phyloP scores from a whole-genome alignment of 2,113 vertebrate genomes.

The Barbus barbus region DNA sequence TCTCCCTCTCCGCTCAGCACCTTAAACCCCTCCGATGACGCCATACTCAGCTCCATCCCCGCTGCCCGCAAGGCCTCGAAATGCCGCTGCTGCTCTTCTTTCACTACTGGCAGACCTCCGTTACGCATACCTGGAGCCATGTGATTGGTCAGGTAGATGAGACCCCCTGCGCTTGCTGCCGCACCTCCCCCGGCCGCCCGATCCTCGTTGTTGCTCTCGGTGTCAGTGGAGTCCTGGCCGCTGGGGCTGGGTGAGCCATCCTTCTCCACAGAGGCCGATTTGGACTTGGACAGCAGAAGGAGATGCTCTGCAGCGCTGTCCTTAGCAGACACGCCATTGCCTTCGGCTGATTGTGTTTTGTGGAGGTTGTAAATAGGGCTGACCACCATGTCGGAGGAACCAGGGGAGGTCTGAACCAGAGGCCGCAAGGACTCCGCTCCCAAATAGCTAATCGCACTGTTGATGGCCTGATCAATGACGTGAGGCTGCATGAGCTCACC shows the following conservation, averaged over 20 bases:
- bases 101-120: slow-evolving; percentile 84
- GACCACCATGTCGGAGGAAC: slow-evolving; percentile 81
- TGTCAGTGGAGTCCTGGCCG: slow-evolving; percentile 96
- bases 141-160: slow-evolving; percentile 97
- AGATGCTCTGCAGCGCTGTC: slow-evolving; percentile 93
- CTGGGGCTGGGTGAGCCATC: slow-evolving; percentile 94
- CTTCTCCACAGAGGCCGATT: slow-evolving; percentile 88
- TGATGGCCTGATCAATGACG: slow-evolving; percentile 98
- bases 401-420: slow-evolving; percentile 90
- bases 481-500: slow-evolving; percentile 92
- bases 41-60: slow-evolving; percentile 73
- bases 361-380: slow-evolving; percentile 86
- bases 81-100: slow-evolving; percentile 89
- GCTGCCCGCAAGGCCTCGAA: slow-evolving; percentile 83
- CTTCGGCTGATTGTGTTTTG: slow-evolving; percentile 74
- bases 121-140: slow-evolving; percentile 86
- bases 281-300: slow-evolving; percentile 93
- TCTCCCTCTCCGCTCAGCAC: slow-evolving; percentile 88
- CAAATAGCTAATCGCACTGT: slow-evolving; percentile 97
- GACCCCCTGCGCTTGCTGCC: slow-evolving; percentile 69
- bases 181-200: slow-evolving; percentile 63
- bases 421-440: slow-evolving; percentile 95
- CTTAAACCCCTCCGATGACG: slow-evolving; percentile 86
- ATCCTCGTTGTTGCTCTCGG: slow-evolving; percentile 95
- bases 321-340: slow-evolving; percentile 77